A percentile compares a stretch with the other conserved stretches of the same genome.
Conservation (phyloP, 2,113 vertebrate genomes). For the Pteronura brasiliensis region DNA sequence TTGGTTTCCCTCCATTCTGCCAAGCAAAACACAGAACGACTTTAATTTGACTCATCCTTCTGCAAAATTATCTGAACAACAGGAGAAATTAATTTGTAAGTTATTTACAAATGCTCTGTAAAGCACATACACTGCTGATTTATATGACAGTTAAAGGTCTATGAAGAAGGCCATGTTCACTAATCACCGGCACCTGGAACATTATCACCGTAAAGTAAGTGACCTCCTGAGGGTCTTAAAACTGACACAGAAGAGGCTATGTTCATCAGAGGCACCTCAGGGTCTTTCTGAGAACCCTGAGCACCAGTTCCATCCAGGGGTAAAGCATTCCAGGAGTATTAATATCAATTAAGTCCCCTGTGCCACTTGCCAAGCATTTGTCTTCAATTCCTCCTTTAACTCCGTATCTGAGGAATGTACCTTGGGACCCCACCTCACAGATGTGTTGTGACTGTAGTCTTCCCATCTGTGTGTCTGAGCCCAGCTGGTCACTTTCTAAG, state of each 20-base stretch:
- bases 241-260: not conserved
- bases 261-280: not conserved
- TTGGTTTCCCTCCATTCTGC: not conserved
- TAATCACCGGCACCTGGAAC: not conserved
- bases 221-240: conserved; percentile 22
- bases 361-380: too few relatives aligned
- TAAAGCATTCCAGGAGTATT: not conserved
- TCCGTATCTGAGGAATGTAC: not conserved
- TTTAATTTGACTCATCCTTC: conserved; percentile 28
- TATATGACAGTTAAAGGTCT: conserved; percentile 50
- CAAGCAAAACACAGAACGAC: not conserved
- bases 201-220: conserved; percentile 2
- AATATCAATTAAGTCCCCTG: not conserved
- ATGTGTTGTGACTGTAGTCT: not conserved
- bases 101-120: conserved; percentile 70
- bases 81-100: conserved; percentile 51
- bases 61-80: conserved; percentile 31
- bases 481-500: fast-evolving
- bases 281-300: not conserved
- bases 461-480: not conserved
- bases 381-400: not conserved
- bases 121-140: conserved; percentile 69
- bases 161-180: not conserved
- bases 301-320: not conserved
- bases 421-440: not conserved